These are phyloP conservation scores for Drosophila putrida DNA, from an alignment of 2,888 invertebrate species.

Conservation along the genomic window DNA sequence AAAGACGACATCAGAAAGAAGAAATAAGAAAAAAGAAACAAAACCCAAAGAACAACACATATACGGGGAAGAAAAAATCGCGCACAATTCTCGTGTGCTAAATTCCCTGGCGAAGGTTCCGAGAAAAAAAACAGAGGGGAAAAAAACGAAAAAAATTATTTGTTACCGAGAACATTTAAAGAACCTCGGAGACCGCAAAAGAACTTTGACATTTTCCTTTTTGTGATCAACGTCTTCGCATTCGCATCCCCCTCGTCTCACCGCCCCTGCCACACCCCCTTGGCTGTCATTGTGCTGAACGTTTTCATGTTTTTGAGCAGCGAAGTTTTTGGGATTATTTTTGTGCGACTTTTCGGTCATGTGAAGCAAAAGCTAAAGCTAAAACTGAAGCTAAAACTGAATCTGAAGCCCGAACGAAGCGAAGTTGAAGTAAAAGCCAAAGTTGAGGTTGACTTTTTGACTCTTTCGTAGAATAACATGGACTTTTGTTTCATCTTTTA, in stretches of 20 bases:
- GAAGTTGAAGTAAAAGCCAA: slow-evolving; percentile 40
- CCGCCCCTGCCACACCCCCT: slow-evolving; percentile 12
- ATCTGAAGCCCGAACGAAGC: slow-evolving; percentile 27
- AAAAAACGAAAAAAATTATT: slow-evolving; percentile 39
- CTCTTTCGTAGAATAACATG: slow-evolving; percentile 74
- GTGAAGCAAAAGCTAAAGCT: slow-evolving; percentile 55
- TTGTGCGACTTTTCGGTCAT: slow-evolving; percentile 73
- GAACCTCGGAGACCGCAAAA: slow-evolving; percentile 78
- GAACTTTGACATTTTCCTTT: slow-evolving; percentile 79
- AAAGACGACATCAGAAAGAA: slow-evolving; percentile 32
- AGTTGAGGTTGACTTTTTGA: slow-evolving; percentile 73
- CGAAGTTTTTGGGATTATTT: slow-evolving; percentile 79
- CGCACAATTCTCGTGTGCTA: slow-evolving; percentile 58
- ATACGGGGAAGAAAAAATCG: slow-evolving; percentile 27
- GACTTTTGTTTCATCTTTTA: slow-evolving; percentile 74
- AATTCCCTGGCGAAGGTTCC: slow-evolving; percentile 73
- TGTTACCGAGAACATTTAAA: slow-evolving; percentile 74
- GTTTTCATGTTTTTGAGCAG: slow-evolving; percentile 74
- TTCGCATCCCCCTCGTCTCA: slow-evolving; percentile 27
- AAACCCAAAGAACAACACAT: slow-evolving; percentile 15
- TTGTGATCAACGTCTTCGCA: slow-evolving; percentile 69
- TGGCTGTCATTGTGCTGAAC: slow-evolving; percentile 63
- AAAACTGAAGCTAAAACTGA: slow-evolving; percentile 19
- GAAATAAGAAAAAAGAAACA: slow-evolving; percentile 20
- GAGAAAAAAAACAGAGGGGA: slow-evolving; percentile 55